Conservation (phyloP, 2,888 invertebrate genomes). For the Lumbricus terrestris region DNA sequence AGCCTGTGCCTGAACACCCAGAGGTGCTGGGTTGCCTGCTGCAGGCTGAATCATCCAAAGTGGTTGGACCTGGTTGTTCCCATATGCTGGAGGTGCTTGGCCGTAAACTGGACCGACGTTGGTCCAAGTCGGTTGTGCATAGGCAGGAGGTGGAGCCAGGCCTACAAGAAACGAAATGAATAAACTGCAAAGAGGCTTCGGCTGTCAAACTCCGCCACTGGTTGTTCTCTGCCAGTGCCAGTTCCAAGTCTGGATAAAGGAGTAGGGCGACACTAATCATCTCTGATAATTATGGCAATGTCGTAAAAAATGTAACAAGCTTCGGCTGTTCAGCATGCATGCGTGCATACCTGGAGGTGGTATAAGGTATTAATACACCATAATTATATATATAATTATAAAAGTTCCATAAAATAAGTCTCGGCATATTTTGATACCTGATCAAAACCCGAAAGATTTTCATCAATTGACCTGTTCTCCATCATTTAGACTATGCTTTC, state of each 20-base stretch:
- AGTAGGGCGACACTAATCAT: too few species aligned
- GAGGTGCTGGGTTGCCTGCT: background rate
- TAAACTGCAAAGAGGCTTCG: background rate
- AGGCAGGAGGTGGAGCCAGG: background rate
- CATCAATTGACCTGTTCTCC: too few species aligned
- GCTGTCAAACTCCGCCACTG: too few species aligned
- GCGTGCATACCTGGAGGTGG: background rate
- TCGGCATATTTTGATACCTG: background rate
- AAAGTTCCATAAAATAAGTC: background rate
- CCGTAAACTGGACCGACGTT: background rate
- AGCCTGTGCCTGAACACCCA: background rate
- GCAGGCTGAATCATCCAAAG: background rate
- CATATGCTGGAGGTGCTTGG: background rate
- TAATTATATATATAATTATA: background rate
- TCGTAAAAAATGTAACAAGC: too few species aligned
- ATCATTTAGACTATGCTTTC: too few species aligned
- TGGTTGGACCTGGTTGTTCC: background rate
- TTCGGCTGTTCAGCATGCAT: too few species aligned
- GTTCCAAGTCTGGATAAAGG: too few species aligned
- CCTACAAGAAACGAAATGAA: background rate
- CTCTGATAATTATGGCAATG: too few species aligned
- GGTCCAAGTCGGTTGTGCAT: background rate
- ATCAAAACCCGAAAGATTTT: background rate
- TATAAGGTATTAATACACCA: too few species aligned
- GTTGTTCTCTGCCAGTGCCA: too few species aligned